Evolutionary conservation across 64 coral and sea anemone genomes (phyloP).

Genomic region (Stichodactyla mertensii): DNA sequence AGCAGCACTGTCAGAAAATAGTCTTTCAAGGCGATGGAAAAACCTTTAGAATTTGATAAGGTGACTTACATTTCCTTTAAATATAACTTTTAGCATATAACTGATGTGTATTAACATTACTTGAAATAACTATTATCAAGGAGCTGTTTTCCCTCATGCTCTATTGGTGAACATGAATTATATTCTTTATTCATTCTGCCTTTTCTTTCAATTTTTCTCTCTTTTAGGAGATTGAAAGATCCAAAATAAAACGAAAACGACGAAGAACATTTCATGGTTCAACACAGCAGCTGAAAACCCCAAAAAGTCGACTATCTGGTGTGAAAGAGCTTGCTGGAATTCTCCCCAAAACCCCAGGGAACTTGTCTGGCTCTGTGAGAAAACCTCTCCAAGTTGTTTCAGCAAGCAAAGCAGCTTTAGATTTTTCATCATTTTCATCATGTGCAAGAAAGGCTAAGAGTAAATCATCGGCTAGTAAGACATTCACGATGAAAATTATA

Average conservation of each 20-base stretch:
- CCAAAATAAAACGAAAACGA: not conserved
- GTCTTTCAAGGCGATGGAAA: not conserved
- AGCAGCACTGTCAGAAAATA: not conserved
- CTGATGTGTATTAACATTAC: not conserved
- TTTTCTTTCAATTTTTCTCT: not conserved
- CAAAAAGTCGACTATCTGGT: not conserved
- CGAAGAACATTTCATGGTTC: not conserved
- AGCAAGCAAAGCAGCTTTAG: not conserved
- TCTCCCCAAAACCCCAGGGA: not conserved
- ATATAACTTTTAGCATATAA: not conserved
- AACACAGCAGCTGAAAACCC: not conserved
- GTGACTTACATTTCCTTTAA: not conserved
- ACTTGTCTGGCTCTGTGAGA: not conserved
- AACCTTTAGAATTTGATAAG: not conserved
- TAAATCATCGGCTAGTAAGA: not conserved
- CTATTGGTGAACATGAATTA: not conserved
- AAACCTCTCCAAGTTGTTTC: slow-evolving; percentile 17
- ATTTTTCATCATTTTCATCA: not conserved
- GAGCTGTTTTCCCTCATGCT: not conserved
- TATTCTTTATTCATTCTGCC: not conserved
- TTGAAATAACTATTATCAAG: not conserved
- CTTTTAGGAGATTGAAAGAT: not conserved
- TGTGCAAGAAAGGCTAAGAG: not conserved
- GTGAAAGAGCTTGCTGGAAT: not conserved
- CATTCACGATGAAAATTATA: not conserved